Base-by-base conservation (phyloP, 2,797 vertebrate genomes). In the Hemibagrus guttatus region DNA sequence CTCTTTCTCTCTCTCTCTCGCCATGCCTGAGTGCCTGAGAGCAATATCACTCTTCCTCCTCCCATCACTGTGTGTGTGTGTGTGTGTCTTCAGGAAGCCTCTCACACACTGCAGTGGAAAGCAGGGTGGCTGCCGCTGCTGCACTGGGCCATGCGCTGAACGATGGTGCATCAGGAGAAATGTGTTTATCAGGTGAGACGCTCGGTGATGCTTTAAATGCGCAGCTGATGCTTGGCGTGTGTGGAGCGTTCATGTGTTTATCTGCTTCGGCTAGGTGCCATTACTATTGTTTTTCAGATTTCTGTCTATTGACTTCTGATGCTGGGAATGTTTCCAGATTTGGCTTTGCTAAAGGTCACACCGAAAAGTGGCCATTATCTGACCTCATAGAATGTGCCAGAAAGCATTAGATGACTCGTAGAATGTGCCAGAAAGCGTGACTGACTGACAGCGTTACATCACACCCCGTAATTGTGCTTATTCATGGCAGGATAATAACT, bases 141-240 rank as follows among this genome's bases (percentile, higher is more conserved):
- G 79, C 85, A 89, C 92, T 93, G 90, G 91, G 86, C 91, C 75
- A 94, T 95, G 94, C 90, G 85, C 87, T 96, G 93, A 95, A 95
- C 92, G 93, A 96, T 96, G 95, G 95, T 95, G 90, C 95, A 96
- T 90, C 95, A 95, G 91, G 95, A 96, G 90, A 96, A 96, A 95
- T 95, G 94, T 84, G 66, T 95, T 93, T 96, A 96, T 91, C 95
- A 96, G 95, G 95, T 96, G 93, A 93, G 95, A 83, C 21, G 2
- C 39, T 42, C 49, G 0, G 4, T 52, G 23, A 59, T 49, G 39
- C 56, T 76, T 52, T 75, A 49, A 61, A 23, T 61, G 56, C 21
- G 5, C 56, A 39, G 21, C 35, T 80, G 35, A 61, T 9, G 0
- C 5, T 13, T 78, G 71, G 7, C 26, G 2, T 35, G 19, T 59